A percentile compares a stretch with the other conserved stretches of the same genome.
phyloP scores from a whole-genome alignment of 2,113 vertebrate species.

The Cyprinodon tularosa region DNA sequence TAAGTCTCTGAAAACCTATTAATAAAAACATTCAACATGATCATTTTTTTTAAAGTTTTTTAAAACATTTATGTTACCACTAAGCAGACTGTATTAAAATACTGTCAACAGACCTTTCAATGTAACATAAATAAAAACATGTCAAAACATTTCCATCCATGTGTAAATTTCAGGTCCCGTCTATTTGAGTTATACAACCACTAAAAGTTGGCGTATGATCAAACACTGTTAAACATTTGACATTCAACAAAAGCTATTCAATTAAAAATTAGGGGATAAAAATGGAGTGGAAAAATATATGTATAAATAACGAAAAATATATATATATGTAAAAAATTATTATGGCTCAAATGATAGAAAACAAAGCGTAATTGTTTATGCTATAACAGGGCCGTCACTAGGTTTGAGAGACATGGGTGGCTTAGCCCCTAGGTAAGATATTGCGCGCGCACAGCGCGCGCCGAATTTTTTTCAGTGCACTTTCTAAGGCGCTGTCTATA shows the following conservation, averaged over 20 bases:
- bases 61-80: constrained; percentile 33
- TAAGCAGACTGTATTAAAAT: constrained; percentile 39
- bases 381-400: too few species aligned
- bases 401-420: too few species aligned
- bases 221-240: neutral
- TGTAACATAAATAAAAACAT: constrained; percentile 20
- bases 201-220: neutral
- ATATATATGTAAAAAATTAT: too few species aligned
- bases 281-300: neutral
- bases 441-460: too few species aligned
- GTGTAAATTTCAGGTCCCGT: neutral
- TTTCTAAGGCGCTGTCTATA: too few species aligned
- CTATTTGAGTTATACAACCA: neutral
- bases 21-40: constrained; percentile 23
- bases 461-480: too few species aligned
- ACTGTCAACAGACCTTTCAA: neutral
- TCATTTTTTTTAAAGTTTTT: constrained; percentile 12
- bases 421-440: too few species aligned
- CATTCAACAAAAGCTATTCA: too few species aligned
- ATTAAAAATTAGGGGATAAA: neutral
- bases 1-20: constrained; percentile 20
- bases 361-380: too few species aligned
- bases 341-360: too few species aligned
- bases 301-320: neutral
- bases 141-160: neutral